Base-by-base conservation (phyloP, 2,888 invertebrate species). In the Cancer borealis region DNA sequence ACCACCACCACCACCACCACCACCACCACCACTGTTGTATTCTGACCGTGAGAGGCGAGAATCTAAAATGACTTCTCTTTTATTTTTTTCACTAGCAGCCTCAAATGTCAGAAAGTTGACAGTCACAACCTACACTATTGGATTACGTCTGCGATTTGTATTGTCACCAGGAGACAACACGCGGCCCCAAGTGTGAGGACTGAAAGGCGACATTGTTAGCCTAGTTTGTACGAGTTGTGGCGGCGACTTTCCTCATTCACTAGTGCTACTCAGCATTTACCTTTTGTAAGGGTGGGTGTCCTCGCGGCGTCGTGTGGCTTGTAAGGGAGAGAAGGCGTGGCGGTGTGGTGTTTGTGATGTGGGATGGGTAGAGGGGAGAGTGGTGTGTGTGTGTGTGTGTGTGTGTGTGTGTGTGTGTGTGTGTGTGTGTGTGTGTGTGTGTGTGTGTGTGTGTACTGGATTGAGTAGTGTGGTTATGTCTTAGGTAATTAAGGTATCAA, bases 71-170 rank as follows among this genome's bases (percentile, higher is more conserved):
- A 66, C 66, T 66, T 66, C 66, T 66, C 66, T n/a, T n/a, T 66
- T 66, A 66, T 66, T 66, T 66, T 66, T 66, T 21, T 17, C n/a
- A 54, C 54, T 12, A 3, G 66, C 66, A 66, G 66, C 66, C 21
- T 66, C n/a, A 66, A 66, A 66, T 66, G 66, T 66, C 66, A 66
- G 17, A 66, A 66, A 66, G 66, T 66, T 66, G 66, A 66, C 66
- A n/a, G 54, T 3, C 66, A 21, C n/a, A 66, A n/a, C n/a, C n/a
- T n/a, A n/a, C 66, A 21, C n/a, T n/a, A 21, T 66, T 66, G 66
- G n/a, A 66, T 66, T 66, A 66, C 17, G 17, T n/a, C n/a, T 8
- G n/a, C 66, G 66, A 66, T 66, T 66, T 21, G 66, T 66, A 66
- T 66, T 66, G 66, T 66, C 66, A 66, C 66, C n/a, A 0, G 1